Base-by-base conservation (phyloP, 2,113 vertebrate genomes). In the Tragelaphus buxtoni region DNA sequence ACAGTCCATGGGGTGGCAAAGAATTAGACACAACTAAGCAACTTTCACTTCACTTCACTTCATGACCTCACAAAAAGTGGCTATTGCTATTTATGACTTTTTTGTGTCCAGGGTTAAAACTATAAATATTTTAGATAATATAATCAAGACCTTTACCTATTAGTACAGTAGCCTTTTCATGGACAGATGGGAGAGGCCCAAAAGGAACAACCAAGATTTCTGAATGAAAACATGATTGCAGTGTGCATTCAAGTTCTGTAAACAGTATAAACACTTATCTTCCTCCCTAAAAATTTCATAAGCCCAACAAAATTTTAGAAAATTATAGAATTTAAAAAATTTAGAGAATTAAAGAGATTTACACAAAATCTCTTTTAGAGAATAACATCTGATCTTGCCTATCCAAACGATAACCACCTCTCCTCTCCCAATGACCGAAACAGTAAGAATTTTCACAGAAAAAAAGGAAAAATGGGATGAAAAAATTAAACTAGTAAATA, bases 1-100 rank as follows among this genome's bases (percentile, higher is more conserved):
- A 39, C 2, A 11, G 65, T 69, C 65, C 65, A 39, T 39, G n/a
- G n/a, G n/a, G 65, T 6, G 5, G 65, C n/a, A 22, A 69, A 69
- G n/a, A 39, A 9, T 39, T 2, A 0, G 4, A 22, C 9, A 12
- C 2, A 4, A 69, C 65, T 72, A 72, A 69, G n/a, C 2, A 1
- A 69, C 65, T 69, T 69, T 69, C 18, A 69, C n/a, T 11, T 69
- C 61, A n/a, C 30, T 63, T 17, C 9, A 39, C n/a, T 72, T 39
- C n/a, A n/a, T 86, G 83, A 79, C 42, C 58, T 80, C 35, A 49
- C 88, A 90, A 5, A 65, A 18, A 53, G 32, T 82, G 24, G 42
- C 32, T 45, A 39, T 8, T 42, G 35, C 30, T 26, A 39, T 11
- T 79, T 63, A 55, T 58, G 77, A 61, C 11, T 76, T 58, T 76